Evolutionary conservation across 2,888 invertebrate genomes (phyloP), one percentile per base, ranked within the genome.

Genomic region (Mythimna loreyi): DNA sequence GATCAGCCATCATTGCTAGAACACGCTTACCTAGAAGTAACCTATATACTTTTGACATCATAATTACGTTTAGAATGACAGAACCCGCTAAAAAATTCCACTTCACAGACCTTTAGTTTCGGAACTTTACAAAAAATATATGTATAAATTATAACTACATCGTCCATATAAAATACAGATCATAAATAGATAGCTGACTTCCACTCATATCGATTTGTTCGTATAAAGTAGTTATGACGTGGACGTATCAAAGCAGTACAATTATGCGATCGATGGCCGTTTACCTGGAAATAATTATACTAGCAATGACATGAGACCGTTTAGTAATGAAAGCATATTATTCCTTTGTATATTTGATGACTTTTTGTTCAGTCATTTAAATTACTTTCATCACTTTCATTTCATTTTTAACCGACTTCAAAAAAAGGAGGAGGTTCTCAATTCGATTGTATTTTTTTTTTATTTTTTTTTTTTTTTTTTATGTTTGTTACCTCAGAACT

Each of bases 221-320:
- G 16, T 45, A 67, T 58, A 23, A 67, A 53, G 25, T 53, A 58
- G 75, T 71, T 60, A 67, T 57, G 8, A 73, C 13, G n/a, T 43
- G 16, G 23, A 53, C 55, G 21, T n/a, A 75, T 67, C 50, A 56
- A 68, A 59, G 60, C 13, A 28, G 9, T 19, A 57, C 47, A 53
- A 72, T 64, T 57, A 71, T 45, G 53, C 52, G 49, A 71, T 75
- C 71, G 43, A 77, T 61, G 21, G 25, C 9, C 52, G 60, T 64
- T 76, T 76, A 57, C 19, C 21, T 43, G 25, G 72, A 58, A 57
- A 21, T 52, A 49, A 33, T 64, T 43, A 8, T 65, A 47, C 33
- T n/a, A 60, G 36, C 28, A 25, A 61, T 43, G 43, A 49, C 57
- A 52, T 43, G 36, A 57, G 43, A 64, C 11, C 16, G 50, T 55